phyloP scores from a whole-genome alignment of 2,113 vertebrate species.

The Poeciliopsis occidentalis region DNA sequence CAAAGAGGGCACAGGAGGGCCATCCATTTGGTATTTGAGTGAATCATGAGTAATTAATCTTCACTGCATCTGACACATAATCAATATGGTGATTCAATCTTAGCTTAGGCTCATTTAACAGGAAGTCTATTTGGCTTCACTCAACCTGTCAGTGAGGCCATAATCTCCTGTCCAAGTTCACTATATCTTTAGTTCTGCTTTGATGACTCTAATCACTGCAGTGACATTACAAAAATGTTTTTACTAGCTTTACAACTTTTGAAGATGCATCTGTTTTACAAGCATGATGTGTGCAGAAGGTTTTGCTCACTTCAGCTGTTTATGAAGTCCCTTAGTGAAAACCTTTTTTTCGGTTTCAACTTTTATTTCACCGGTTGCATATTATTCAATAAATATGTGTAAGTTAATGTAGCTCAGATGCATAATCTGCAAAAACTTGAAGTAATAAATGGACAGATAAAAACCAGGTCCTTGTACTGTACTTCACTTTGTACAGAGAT shows the following conservation, averaged over 20 bases:
- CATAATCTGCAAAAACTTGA: not conserved
- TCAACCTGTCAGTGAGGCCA: slow-evolving; percentile 57
- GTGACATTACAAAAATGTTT: not conserved
- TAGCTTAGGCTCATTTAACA: slow-evolving; percentile 67
- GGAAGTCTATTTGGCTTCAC: slow-evolving; percentile 71
- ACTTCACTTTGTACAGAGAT: no score
- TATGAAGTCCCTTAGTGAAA: not conserved
- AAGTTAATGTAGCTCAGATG: not conserved
- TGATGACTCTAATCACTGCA: slow-evolving; percentile 6
- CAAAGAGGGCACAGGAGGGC: slow-evolving; percentile 54
- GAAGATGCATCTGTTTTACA: not conserved
- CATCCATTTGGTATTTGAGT: slow-evolving; percentile 62
- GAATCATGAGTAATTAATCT: slow-evolving; percentile 74
- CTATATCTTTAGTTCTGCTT: slow-evolving; percentile 29
- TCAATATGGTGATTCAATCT: slow-evolving; percentile 73
- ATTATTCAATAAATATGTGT: not conserved
- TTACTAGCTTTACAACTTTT: not conserved
- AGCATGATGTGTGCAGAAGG: not conserved
- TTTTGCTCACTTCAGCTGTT: not conserved
- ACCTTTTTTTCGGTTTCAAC: not conserved
- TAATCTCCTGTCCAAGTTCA: slow-evolving; percentile 47
- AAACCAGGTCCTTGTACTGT: no score
- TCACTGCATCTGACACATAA: slow-evolving; percentile 72
- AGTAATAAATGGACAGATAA: not conserved
- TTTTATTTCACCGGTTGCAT: not conserved